These are phyloP conservation scores for Altica lythri DNA, from an alignment of 2,888 invertebrate genomes.

Conservation along the genomic window DNA sequence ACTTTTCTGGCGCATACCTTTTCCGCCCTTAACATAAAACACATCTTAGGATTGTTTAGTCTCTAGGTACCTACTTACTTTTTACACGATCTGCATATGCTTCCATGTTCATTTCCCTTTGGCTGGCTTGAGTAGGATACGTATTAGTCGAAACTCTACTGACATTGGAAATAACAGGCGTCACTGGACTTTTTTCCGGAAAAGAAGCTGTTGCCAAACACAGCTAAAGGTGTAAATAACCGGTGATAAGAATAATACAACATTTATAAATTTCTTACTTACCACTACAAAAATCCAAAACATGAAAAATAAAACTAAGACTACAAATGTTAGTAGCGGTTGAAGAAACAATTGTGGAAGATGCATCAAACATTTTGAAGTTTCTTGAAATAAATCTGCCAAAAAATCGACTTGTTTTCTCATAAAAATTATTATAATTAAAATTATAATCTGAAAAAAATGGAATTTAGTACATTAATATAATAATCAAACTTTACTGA, in stretches of 20 bases:
- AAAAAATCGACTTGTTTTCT: slow-evolving; percentile 82
- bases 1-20: too few relatives aligned
- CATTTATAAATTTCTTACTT: slow-evolving; percentile 49
- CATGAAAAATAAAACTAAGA: slow-evolving; percentile 76
- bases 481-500: too few relatives aligned
- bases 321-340: slow-evolving; percentile 80
- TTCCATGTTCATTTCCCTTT: slow-evolving; percentile 33
- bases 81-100: slow-evolving; percentile 43
- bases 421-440: slow-evolving; percentile 76
- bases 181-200: slow-evolving; percentile 50
- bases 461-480: too few relatives aligned
- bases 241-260: not conserved
- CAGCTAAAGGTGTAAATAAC: too few relatives aligned
- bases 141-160: slow-evolving; percentile 6
- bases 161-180: slow-evolving; percentile 29
- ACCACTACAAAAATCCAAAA: slow-evolving; percentile 89
- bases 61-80: too few relatives aligned
- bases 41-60: too few relatives aligned
- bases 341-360: slow-evolving; percentile 86
- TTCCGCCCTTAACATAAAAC: too few relatives aligned
- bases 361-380: slow-evolving; percentile 82
- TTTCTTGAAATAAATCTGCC: slow-evolving; percentile 85
- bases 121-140: slow-evolving; percentile 17
- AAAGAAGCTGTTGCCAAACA: slow-evolving; percentile 85
- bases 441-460: slow-evolving; percentile 67